Evolutionary conservation across 2,888 invertebrate species (phyloP).

Genomic region (Caenorhabditis imperialis): DNA sequence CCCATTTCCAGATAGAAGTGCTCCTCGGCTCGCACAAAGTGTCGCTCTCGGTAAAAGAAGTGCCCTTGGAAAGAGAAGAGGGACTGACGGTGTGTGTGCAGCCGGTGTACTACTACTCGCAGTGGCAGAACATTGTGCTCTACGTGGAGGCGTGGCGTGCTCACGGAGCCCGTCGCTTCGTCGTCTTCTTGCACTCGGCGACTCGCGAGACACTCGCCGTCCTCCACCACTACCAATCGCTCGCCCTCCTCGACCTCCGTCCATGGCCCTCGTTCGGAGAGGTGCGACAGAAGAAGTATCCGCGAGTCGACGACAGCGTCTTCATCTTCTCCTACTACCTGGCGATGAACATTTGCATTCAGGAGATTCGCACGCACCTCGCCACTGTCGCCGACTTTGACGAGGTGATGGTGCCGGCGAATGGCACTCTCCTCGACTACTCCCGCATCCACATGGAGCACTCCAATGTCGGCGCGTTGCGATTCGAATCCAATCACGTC

Average conservation of each 20-base stretch:
- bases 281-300: conserved; percentile 13
- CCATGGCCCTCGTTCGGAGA: conserved; percentile 33
- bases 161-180: conserved; percentile 56
- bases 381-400: conserved; percentile 61
- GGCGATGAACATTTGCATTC: conserved; percentile 64
- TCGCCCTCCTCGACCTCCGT: conserved; percentile 26
- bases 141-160: conserved; percentile 55
- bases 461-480: conserved; percentile 18
- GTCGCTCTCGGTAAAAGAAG: conserved; percentile 13
- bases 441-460: conserved; percentile 4
- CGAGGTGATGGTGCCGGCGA: conserved; percentile 47
- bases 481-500: conserved; percentile 20
- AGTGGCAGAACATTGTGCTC: conserved; percentile 36
- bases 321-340: conserved; percentile 55
- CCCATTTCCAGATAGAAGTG: conserved; percentile 16
- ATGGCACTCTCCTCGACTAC: conserved; percentile 27
- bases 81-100: conserved; percentile 35
- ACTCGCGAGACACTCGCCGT: conserved; percentile 43
- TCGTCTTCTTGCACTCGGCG: conserved; percentile 61
- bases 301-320: conserved; percentile 44
- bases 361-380: conserved; percentile 45
- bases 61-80: conserved; percentile 13
- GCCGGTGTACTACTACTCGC: conserved; percentile 41
- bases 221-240: conserved; percentile 48
- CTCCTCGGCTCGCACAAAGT: conserved; percentile 18